Evolutionary conservation across 2,113 vertebrate genomes (phyloP).

Genomic region (Jaculus jaculus): DNA sequence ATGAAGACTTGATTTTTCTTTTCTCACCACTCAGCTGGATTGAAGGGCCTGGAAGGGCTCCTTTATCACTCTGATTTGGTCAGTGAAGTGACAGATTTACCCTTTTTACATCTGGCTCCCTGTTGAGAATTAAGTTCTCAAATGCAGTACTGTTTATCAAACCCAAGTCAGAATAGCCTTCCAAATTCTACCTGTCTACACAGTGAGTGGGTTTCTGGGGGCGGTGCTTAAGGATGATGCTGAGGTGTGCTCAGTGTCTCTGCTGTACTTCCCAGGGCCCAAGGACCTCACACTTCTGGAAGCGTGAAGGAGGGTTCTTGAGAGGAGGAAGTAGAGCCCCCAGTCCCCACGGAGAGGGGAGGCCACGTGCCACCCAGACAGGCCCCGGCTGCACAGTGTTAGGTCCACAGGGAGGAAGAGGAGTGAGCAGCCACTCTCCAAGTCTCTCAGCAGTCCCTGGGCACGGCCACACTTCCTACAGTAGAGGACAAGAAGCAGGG

Average conservation of each 20-base stretch:
- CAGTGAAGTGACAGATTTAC: background rate
- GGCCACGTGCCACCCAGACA: background rate
- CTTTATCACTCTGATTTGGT: background rate
- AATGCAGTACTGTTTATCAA: background rate
- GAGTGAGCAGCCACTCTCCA: too few relatives aligned
- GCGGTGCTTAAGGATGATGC: rapidly evolving
- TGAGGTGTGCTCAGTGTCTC: background rate
- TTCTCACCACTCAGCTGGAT: background rate
- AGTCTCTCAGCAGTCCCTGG: background rate
- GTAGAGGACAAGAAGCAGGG: background rate
- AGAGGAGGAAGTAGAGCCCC: background rate
- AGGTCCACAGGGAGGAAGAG: background rate
- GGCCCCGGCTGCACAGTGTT: background rate
- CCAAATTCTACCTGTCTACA: background rate
- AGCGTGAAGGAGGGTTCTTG: background rate
- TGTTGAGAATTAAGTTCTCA: background rate
- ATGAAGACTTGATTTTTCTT: background rate
- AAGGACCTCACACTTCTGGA: background rate
- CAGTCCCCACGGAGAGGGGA: background rate
- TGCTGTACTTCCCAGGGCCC: background rate
- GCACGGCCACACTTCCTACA: background rate
- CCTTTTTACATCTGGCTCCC: background rate
- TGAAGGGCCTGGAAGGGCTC: rapidly evolving
- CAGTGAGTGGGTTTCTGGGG: background rate
- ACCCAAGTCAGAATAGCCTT: background rate